Evolutionary conservation across 2,113 vertebrate genomes (phyloP).

Genomic region (Peromyscus leucopus): DNA sequence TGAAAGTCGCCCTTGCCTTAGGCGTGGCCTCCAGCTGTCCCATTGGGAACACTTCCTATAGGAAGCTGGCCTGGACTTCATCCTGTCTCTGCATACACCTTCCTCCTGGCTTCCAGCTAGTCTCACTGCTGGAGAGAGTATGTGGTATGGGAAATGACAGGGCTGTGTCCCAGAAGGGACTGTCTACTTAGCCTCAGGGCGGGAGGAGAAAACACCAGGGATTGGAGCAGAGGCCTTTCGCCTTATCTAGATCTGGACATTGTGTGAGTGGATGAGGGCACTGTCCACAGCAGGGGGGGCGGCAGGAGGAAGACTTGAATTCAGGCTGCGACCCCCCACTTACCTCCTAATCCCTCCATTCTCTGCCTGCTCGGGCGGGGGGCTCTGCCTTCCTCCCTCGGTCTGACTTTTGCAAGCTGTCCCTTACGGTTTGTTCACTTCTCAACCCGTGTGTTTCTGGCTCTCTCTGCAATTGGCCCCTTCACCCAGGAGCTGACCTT

Average conservation of each 20-base stretch:
- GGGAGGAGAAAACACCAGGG: not conserved
- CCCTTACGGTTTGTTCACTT: not conserved
- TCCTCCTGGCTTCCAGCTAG: not conserved
- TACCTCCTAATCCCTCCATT: not conserved
- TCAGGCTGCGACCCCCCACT: not conserved
- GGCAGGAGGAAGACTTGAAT: not conserved
- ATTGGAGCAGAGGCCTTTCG: not conserved
- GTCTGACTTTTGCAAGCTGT: not conserved
- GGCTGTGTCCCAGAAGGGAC: not conserved
- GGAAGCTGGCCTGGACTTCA: slow-evolving; percentile 2
- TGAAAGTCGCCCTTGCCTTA: slow-evolving; percentile 39
- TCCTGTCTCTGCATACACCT: not conserved
- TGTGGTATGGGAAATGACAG: not conserved
- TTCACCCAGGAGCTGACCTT: not conserved
- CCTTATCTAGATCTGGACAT: not conserved
- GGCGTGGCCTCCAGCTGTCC: not conserved
- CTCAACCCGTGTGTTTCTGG: accelerated
- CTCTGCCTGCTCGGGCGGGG: not conserved
- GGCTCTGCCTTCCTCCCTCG: not conserved
- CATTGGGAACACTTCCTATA: slow-evolving; percentile 25
- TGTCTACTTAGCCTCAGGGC: not conserved
- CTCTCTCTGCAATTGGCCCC: not conserved
- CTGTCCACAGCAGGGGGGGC: no score
- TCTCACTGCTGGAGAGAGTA: not conserved
- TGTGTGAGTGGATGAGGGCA: no score